Conservation (phyloP, 2,113 vertebrate genomes). For the Aspidoscelis tigris region DNA sequence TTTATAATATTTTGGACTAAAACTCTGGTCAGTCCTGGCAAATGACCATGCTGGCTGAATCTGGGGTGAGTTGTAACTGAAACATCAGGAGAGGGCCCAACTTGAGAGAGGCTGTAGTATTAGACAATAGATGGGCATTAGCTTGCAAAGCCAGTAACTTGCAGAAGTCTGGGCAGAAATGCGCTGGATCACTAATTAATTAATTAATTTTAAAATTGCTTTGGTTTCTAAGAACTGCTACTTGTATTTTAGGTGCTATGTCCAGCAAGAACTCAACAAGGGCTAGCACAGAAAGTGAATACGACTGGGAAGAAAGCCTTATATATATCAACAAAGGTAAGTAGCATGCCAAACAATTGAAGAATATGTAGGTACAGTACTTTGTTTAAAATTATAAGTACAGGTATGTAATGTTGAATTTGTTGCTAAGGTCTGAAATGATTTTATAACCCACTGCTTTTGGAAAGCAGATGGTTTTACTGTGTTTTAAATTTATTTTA, state of each 20-base stretch:
- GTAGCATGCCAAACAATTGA: neutral
- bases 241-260: conserved; percentile 3
- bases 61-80: too few species aligned
- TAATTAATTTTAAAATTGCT: neutral
- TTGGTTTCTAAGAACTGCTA: conserved; percentile 1
- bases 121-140: neutral
- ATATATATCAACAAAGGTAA: neutral
- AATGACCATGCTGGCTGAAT: too few species aligned
- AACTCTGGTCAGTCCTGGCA: too few species aligned
- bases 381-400: neutral
- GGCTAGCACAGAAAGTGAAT: neutral
- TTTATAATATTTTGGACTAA: too few species aligned
- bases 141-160: neutral
- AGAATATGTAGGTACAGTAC: neutral
- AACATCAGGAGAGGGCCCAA: neutral
- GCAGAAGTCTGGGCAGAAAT: neutral
- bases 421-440: neutral
- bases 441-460: neutral
- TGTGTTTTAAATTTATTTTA: too few species aligned
- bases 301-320: conserved; percentile 2
- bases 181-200: neutral
- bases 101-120: neutral
- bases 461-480: neutral
- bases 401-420: neutral
- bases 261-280: neutral